These are phyloP conservation scores for Eufriesea mexicana DNA, from an alignment of 1,140 invertebrate genomes.

Conservation along the genomic window DNA sequence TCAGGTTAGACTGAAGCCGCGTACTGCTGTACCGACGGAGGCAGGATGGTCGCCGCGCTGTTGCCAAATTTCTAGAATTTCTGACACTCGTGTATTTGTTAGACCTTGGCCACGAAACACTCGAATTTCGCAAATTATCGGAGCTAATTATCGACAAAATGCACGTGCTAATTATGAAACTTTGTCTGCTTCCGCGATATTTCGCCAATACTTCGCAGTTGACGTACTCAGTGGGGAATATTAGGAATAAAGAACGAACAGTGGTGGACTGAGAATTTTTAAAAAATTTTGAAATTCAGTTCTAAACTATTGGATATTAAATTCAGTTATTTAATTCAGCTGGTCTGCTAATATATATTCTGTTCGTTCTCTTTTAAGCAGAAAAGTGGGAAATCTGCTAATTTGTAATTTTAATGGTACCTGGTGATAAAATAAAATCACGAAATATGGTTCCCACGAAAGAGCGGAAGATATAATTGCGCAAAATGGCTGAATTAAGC, in stretches of 20 bases:
- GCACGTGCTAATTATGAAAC: background rate
- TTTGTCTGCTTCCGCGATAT: background rate
- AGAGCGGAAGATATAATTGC: background rate
- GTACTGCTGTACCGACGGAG: constrained; percentile 1
- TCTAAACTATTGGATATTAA: too few species aligned
- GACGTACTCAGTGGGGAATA: background rate
- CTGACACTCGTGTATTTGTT: constrained; percentile 20
- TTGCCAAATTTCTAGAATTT: constrained; percentile 23
- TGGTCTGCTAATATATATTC: background rate
- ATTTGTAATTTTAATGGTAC: too few species aligned
- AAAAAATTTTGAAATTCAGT: too few species aligned
- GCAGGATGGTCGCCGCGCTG: background rate
- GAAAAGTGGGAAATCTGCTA: too few species aligned
- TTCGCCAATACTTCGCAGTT: background rate
- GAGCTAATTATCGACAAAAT: background rate
- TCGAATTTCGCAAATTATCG: background rate
- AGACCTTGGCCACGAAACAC: background rate
- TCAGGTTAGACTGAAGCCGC: constrained; percentile 58
- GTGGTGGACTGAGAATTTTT: too few species aligned
- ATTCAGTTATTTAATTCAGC: too few species aligned
- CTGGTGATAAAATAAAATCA: background rate
- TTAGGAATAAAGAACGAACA: background rate
- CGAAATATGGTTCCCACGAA: background rate
- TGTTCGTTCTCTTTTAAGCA: too few species aligned
- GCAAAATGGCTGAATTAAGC: background rate